Evolutionary conservation across 2,888 invertebrate genomes (phyloP), one percentile per base, ranked within the genome.

Genomic region (Osedax fenrisi): DNA sequence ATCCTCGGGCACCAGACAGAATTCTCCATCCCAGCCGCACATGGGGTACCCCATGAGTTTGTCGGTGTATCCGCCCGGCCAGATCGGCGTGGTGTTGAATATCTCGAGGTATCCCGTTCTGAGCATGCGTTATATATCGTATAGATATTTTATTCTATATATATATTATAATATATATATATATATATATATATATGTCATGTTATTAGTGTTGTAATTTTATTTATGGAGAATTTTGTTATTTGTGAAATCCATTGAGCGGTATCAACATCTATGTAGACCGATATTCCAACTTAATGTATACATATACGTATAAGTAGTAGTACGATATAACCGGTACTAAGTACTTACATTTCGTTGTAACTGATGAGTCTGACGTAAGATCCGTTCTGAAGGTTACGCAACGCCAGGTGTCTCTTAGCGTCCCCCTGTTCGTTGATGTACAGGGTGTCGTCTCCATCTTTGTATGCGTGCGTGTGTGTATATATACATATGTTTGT

Each of bases 21-120:
- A 73, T 72, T 81, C 80, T 0, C 76, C 76, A 10, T 78, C 41
- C 80, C 80, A 81, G 5, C 80, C 80, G 75, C 80, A 80, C 3
- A 13, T 59, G 0, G 81, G 81, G 13, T 78, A 70, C 23, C 80
- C 80, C 0, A 78, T 26, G 13, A 80, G 79, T 3, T 74, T 26
- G 0, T 2, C 21, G 2, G 72, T 78, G 2, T 72, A 25, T 2
- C 79, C 80, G 2, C 79, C 80, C 0, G 80, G 79, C 80, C 80
- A 80, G 24, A 73, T 23, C 17, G 41, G 41, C 5, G 41, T 41
- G 17, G 41, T 41, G 41, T 41, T 41, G 17, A 10, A 41, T 5
- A 41, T 17, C 17, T 41, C 41, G 41, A 41, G 41, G 17, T 41
- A 10, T 10, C 41, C 41, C 5, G 5, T 41, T 10, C 41, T 41